Conservation (phyloP, 2,797 vertebrate species). For the Otolemur crassicaudatus region DNA sequence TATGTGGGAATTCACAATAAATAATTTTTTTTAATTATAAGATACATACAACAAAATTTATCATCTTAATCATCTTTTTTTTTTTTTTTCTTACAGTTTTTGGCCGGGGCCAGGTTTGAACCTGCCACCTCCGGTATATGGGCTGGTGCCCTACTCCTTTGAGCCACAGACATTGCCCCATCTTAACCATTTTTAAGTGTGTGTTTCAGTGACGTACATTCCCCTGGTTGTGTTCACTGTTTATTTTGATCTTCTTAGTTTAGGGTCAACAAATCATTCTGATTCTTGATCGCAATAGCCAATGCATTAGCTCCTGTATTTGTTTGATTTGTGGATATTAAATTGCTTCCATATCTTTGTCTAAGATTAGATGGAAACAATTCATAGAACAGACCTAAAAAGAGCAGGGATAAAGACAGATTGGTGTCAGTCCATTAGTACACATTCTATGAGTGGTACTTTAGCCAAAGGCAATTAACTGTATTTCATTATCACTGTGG, state of each 20-base stretch:
- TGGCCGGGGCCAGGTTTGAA: too few relatives aligned
- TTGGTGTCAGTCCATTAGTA: neutral
- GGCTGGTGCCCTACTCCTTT: too few relatives aligned
- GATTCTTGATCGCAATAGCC: neutral
- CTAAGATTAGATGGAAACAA: conserved; percentile 25
- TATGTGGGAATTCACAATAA: neutral
- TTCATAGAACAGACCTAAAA: neutral
- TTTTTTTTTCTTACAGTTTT: too few relatives aligned
- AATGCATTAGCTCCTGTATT: neutral
- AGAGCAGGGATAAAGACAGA: neutral
- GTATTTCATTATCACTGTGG: neutral
- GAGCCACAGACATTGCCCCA: neutral
- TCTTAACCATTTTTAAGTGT: neutral
- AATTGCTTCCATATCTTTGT: neutral
- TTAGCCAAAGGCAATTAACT: neutral
- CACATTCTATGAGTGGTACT: neutral
- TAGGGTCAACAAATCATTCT: neutral
- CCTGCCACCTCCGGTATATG: too few relatives aligned
- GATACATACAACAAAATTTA: neutral
- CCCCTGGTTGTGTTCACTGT: neutral
- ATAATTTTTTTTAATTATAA: neutral
- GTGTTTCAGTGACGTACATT: neutral
- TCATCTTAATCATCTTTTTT: neutral
- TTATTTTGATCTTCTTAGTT: conserved; percentile 47
- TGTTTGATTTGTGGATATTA: neutral